Percentiles rank a stretch among this genome's conserved stretches.
Conservation (phyloP, 2,888 invertebrate genomes). For the Priocnemis perturbator region DNA sequence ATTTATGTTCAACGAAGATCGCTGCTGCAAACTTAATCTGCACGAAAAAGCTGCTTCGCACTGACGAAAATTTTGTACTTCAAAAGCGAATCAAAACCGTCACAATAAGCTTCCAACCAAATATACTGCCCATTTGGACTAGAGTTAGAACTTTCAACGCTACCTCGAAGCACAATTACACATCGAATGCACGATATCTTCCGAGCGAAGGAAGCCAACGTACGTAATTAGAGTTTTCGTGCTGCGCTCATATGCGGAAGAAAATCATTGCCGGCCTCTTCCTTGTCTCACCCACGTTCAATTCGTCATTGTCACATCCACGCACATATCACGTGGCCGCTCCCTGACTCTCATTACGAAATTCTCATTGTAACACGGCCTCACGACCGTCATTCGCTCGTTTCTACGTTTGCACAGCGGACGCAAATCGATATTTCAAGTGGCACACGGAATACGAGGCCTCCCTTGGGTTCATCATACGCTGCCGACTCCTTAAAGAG, state of each 20-base stretch:
- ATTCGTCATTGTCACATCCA: conserved; percentile 22
- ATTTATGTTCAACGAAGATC: no score
- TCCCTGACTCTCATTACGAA: conserved; percentile 18
- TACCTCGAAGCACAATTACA: no score
- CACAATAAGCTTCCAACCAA: no score
- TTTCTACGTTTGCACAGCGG: not conserved
- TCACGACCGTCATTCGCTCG: not conserved
- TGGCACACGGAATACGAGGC: conserved; percentile 4
- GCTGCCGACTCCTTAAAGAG: no score
- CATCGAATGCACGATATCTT: no score
- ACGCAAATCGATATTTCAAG: conserved; percentile 10
- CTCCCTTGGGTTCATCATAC: not conserved
- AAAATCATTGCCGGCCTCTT: conserved; percentile 14
- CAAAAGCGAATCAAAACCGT: no score
- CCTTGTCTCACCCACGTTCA: conserved; percentile 5
- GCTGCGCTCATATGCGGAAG: not conserved
- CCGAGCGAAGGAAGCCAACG: not conserved
- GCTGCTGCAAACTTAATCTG: no score
- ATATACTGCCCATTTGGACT: no score
- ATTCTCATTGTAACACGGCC: conserved; percentile 16
- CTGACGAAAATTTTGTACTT: no score
- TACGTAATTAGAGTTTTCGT: not conserved
- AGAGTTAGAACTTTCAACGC: no score
- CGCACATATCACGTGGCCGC: conserved; percentile 4
- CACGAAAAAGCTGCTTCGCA: no score